Evolutionary conservation across 2,888 invertebrate species (phyloP), one percentile per base, ranked within the genome.

Genomic region (Ochropleura plecta): DNA sequence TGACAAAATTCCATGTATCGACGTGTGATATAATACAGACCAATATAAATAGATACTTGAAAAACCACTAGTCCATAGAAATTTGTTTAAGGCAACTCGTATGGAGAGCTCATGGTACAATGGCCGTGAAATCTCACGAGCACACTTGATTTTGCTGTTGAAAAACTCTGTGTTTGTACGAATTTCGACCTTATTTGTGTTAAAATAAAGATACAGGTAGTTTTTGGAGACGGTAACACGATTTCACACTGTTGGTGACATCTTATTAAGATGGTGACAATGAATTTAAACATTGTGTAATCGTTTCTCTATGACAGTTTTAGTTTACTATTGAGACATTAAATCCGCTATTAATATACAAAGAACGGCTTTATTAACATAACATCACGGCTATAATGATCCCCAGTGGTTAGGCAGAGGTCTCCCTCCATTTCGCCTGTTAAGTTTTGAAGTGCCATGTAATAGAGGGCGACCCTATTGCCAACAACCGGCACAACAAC

Each of bases 1-100:
- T 84, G 84, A 79, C 80, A 68, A 49, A 30, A 80, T 65, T 62
- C 53, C 48, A 55, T 64, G 20, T 44, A 73, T 65, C n/a, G 20
- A 79, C 72, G 71, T 67, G 74, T 76, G 82, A 82, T 65, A 20
- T 0, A 0, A 51, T 9, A 59, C 0, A 14, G 0, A 49, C 71
- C 73, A 66, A 10, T 10, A 8, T 44, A 63, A 9, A 0, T 5
- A 44, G 69, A 67, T 55, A 63, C 71, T 40, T 44, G 3, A 42
- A 42, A 57, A 57, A 42, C 51, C 42, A 42, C 10, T 4, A 53
- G 12, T 40, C 51, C 1, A 8, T 8, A 44, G 12, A 9, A 55
- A 59, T 40, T n/a, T n/a, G 3, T 40, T 65, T 14, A 0, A 12
- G 30, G 16, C 6, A 70, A 46, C 30, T 44, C 49, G 70, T 16